Evolutionary conservation across 2,797 vertebrate genomes (phyloP), one percentile per base, ranked within the genome.

Genomic region (Gephyroberyx darwinii): DNA sequence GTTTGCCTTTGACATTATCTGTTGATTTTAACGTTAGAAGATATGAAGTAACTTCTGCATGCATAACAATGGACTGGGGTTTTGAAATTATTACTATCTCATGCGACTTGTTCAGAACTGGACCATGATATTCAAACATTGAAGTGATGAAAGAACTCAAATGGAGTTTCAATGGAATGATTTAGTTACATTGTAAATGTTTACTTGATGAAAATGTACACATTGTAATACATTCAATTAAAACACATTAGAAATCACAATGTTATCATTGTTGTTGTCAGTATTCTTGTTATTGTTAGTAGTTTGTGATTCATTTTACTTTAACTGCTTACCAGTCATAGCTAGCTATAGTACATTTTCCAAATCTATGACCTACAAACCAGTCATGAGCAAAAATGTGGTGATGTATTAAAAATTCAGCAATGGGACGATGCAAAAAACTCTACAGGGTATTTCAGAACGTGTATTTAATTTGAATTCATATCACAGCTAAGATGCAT

Each of bases 181-280:
- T 82, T 26, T 74, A 81, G 70, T 78, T 83, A 75, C 71, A 80
- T 80, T 83, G 70, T 82, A 82, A 86, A 86, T 88, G 84, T 90
- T 88, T 82, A 86, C 60, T 59, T 67, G 59, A 87, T 82, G 35
- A 79, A 86, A 85, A 81, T 91, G 86, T 92, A 90, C 76, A 86
- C 84, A 75, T 88, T 92, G 84, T 89, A 85, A 88, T 86, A 86
- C 72, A 86, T 81, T 22, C 77, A 74, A 91, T 86, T 88, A 93
- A 93, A 92, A 84, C 63, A 81, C 69, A 73, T 84, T 74, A 84
- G 55, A 88, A 83, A 78, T 31, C 26, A 77, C 13, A 53, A 35
- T 2, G n/a, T 47, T 59, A 16, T 17, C 10, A 5, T 30, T 8
- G 3, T 57, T 39, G 8, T 68, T 43, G 61, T n/a, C 37, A 22